Percentiles rank a stretch among this genome's conserved stretches.
phyloP scores from a whole-genome alignment of 2,888 invertebrate genomes.

The Mayetiola destructor region DNA sequence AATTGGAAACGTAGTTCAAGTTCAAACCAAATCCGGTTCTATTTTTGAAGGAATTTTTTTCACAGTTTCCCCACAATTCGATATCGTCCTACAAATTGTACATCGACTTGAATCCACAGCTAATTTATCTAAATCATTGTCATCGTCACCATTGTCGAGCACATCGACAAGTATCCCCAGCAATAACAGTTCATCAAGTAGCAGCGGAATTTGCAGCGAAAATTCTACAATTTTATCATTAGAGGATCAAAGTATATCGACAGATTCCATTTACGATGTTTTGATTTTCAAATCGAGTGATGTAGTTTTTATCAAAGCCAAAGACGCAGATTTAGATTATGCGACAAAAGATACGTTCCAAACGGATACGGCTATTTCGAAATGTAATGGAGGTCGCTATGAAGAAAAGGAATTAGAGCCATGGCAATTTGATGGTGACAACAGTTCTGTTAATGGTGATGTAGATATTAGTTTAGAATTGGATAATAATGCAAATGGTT shows the following conservation, averaged over 20 bases:
- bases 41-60: constrained; percentile 81
- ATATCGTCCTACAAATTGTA: constrained; percentile 36
- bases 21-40: constrained; percentile 68
- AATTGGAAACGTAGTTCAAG: constrained; percentile 68
- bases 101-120: neutral
- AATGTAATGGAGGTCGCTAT: constrained; percentile 54
- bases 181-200: neutral
- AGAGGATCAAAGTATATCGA: constrained; percentile 37
- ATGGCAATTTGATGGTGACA: constrained; percentile 58
- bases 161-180: neutral
- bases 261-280: constrained; percentile 60
- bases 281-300: constrained; percentile 72
- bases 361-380: constrained; percentile 79
- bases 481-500: constrained; percentile 74
- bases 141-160: neutral
- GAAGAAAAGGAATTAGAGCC: constrained; percentile 66
- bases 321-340: constrained; percentile 77
- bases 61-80: constrained; percentile 78
- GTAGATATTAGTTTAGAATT: constrained; percentile 51
- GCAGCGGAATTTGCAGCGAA: neutral
- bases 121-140: constrained; percentile 40
- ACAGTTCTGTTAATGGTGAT: constrained; percentile 41
- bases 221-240: neutral
- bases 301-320: constrained; percentile 67
- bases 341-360: constrained; percentile 78